These are phyloP conservation scores for Falco rusticolus DNA, from an alignment of 2,797 vertebrate species.

Conservation along the genomic window DNA sequence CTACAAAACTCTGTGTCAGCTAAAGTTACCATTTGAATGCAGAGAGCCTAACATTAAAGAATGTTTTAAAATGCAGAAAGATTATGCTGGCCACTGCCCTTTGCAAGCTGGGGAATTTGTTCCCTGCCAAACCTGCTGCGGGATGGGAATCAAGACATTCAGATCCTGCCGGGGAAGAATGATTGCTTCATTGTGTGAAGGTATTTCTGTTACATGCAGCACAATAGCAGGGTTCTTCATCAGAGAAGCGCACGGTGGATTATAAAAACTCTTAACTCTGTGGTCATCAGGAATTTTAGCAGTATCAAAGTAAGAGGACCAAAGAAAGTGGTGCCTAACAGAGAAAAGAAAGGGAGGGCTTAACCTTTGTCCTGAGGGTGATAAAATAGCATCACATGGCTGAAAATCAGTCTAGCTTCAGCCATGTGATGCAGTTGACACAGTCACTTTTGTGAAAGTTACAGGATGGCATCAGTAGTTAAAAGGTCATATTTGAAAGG, in stretches of 20 bases:
- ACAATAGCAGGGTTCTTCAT: slow-evolving; percentile 56
- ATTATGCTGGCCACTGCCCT: slow-evolving; percentile 56
- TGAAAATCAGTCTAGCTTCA: slow-evolving; percentile 61
- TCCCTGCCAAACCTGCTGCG: slow-evolving; percentile 47
- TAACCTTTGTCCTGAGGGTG: slow-evolving; percentile 77
- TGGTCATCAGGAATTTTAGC: slow-evolving; percentile 61
- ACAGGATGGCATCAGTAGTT: slow-evolving; percentile 38
- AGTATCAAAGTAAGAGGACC: slow-evolving; percentile 44
- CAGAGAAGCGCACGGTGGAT: slow-evolving; percentile 20
- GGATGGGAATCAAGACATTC: slow-evolving; percentile 64
- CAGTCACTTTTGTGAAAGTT: slow-evolving; percentile 47
- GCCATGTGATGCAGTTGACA: slow-evolving; percentile 68
- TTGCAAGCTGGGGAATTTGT: slow-evolving; percentile 40
- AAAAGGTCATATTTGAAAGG: slow-evolving; percentile 45
- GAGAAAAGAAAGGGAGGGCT: slow-evolving; percentile 67
- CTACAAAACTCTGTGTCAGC: slow-evolving; percentile 45
- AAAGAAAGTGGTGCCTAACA: slow-evolving; percentile 52
- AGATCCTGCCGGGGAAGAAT: slow-evolving; percentile 44
- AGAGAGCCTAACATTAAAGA: slow-evolving; percentile 45
- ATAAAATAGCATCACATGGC: slow-evolving; percentile 75
- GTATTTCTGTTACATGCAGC: slow-evolving; percentile 51
- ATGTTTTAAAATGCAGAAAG: slow-evolving; percentile 60
- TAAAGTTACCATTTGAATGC: slow-evolving; percentile 56
- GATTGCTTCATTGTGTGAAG: slow-evolving; percentile 58
- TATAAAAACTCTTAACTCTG: slow-evolving; percentile 53